Evolutionary conservation across 1,140 invertebrate genomes (phyloP), one percentile per base, ranked within the genome.

Genomic region (Homarus americanus): DNA sequence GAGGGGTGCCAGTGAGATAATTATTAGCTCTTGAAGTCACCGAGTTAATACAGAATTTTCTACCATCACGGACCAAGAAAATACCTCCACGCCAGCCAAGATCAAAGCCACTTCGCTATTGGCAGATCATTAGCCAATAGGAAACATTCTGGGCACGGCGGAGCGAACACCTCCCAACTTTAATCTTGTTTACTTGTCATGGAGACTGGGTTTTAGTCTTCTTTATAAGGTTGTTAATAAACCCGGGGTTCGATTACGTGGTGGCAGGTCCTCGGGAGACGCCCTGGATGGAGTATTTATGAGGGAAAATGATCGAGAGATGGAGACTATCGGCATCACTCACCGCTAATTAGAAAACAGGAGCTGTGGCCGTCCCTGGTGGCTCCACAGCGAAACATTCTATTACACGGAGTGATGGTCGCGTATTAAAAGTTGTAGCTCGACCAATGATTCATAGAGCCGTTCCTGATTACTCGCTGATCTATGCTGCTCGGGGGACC

Each of bases 361-460:
- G 82, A 76, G 28, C 38, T 7, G 38, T 28, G 10, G 72, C 32
- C 40, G 15, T 87, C 84, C 84, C 84, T 87, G 75, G 84, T 78
- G 84, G 72, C 41, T 58, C 73, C 44, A 34, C 49, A 87, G 63
- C 79, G 69, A 89, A 89, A 89, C 78, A 89, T 89, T 89, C 87
- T 82, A 89, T 89, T 89, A 82, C 87, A 89, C 76, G 78, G 78
- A 88, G 87, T 89, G 87, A 89, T 89, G 87, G 87, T 32, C 79
- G 87, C 87, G 79, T 82, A 82, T 89, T 89, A 89, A 89, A 89
- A 89, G 87, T 89, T 89, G 78, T 73, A 75, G 17, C 75, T 82
- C 86, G 87, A 82, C 87, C 87, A 89, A 89, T 89, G 87, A 82
- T 89, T 89, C 79, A 88, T 82, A 82, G 87, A 82, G 66, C 87